Conservation (phyloP, 2,888 invertebrate genomes). For the Lycocerus yunnanus region DNA sequence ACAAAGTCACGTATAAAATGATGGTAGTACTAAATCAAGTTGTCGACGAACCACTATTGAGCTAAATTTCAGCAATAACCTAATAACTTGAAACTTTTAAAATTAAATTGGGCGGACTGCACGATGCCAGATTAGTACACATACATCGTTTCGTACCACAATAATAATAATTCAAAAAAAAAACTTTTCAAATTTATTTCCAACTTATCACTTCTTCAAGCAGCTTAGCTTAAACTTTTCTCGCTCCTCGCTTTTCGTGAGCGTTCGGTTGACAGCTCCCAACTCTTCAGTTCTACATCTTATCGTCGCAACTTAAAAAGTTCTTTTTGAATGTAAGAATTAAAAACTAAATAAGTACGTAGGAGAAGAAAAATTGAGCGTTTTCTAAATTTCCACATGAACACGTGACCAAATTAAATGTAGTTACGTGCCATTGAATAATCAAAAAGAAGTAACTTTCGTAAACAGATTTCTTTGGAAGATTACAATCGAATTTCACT, state of each 20-base stretch:
- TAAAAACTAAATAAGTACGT: not conserved
- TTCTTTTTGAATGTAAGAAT: not conserved
- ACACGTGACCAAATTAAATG: not conserved
- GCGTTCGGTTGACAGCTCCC: not conserved
- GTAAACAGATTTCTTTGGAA: slow-evolving; percentile 27
- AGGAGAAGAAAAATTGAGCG: not conserved
- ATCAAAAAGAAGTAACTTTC: slow-evolving; percentile 25
- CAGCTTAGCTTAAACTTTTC: not conserved
- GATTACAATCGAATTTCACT: slow-evolving; percentile 10
- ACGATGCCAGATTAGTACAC: not conserved
- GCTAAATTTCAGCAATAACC: not conserved
- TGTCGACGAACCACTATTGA: too few species aligned
- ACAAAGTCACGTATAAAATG: too few species aligned
- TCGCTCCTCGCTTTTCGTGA: not conserved
- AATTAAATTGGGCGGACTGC: not conserved
- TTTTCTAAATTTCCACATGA: not conserved
- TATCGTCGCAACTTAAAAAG: not conserved
- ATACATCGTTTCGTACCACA: not conserved
- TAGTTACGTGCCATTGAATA: not conserved
- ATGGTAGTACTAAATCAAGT: too few species aligned
- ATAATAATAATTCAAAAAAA: not conserved
- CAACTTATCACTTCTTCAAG: not conserved
- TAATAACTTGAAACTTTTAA: not conserved
- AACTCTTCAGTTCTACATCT: not conserved
- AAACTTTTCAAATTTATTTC: not conserved